phyloP scores from a whole-genome alignment of 1,140 invertebrate species.

The Thereuonema tuberculata region DNA sequence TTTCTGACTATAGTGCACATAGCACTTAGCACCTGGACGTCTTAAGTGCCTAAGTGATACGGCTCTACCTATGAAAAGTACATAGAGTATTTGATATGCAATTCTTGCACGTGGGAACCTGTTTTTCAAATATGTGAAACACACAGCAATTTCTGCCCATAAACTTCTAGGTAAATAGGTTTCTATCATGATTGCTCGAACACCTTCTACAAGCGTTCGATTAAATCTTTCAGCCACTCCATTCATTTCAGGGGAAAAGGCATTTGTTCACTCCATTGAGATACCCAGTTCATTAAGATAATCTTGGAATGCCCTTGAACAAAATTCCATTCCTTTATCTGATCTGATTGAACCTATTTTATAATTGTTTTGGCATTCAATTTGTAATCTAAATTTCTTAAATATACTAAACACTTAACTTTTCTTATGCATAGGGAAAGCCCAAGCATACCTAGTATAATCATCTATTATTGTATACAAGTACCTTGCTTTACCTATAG shows the following conservation, averaged over 20 bases:
- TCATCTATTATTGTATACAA: background rate
- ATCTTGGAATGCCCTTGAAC: background rate
- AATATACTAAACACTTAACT: background rate
- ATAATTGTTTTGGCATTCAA: background rate
- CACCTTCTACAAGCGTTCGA: background rate
- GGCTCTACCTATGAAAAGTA: background rate
- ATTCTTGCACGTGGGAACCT: background rate
- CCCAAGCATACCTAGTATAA: background rate
- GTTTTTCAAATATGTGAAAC: background rate
- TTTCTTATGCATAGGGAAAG: background rate
- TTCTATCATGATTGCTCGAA: background rate
- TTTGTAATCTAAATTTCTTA: background rate
- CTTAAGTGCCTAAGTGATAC: background rate
- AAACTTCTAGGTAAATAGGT: background rate
- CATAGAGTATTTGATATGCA: background rate
- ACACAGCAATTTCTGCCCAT: background rate
- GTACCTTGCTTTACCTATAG: no score
- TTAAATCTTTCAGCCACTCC: background rate
- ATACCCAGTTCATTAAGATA: background rate
- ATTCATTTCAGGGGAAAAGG: background rate
- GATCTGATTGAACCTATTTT: background rate
- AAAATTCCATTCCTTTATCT: background rate
- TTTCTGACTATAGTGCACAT: background rate
- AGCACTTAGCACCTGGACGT: background rate
- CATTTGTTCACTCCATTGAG: background rate